These are phyloP conservation scores for Stratiomys singularior DNA, from an alignment of 2,888 invertebrate species.

Conservation along the genomic window DNA sequence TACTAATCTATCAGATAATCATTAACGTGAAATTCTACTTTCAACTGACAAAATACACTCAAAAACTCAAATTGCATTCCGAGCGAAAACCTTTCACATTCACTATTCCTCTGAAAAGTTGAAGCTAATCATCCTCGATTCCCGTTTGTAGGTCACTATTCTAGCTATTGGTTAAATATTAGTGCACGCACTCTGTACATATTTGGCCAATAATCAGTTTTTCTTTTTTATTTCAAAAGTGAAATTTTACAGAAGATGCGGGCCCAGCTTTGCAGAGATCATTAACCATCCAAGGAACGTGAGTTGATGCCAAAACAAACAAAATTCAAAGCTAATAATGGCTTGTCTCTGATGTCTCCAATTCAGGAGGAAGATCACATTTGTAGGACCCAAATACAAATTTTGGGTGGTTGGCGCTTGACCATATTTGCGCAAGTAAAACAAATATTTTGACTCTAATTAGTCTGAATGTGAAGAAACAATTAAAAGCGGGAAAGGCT, in stretches of 20 bases:
- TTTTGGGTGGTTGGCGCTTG: background rate
- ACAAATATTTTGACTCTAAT: constrained; percentile 1
- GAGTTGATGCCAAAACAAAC: background rate
- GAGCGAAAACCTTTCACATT: background rate
- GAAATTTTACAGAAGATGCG: background rate
- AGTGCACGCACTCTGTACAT: constrained; percentile 1
- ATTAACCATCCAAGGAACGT: background rate
- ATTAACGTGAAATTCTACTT: no score
- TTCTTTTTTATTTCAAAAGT: background rate
- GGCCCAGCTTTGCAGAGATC: background rate
- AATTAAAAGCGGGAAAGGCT: background rate
- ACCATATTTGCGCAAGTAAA: constrained; percentile 8
- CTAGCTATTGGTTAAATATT: background rate
- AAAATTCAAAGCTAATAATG: background rate
- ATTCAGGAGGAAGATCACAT: background rate
- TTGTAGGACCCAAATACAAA: background rate
- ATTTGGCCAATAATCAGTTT: background rate
- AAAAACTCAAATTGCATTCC: no score
- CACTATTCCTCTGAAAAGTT: background rate
- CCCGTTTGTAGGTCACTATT: background rate
- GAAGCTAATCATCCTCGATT: background rate
- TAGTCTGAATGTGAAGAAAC: background rate
- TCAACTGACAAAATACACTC: no score
- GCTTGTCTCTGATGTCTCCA: background rate
- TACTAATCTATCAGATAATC: no score